A percentile compares a stretch with the other conserved stretches of the same genome.
Evolutionary conservation across 2,113 vertebrate genomes (phyloP).

Genomic region (Cepphus grylle): DNA sequence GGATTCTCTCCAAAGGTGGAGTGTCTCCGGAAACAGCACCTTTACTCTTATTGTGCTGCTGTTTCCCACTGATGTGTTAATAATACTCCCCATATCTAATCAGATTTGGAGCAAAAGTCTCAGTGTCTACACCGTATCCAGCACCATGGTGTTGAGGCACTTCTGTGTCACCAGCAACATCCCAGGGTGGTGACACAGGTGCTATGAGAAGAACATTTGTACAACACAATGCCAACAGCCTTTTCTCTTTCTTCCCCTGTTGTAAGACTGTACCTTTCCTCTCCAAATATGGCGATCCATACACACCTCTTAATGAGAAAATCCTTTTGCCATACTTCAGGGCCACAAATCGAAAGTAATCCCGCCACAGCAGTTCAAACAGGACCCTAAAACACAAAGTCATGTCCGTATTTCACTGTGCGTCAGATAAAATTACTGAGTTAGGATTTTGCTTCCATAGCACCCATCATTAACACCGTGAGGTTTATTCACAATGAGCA

Average conservation of each 20-base stretch:
- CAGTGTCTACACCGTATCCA: neutral
- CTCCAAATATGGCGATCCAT: neutral
- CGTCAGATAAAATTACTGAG: neutral
- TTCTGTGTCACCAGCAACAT: neutral
- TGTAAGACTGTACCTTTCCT: neutral
- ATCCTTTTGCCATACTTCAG: constrained; percentile 78
- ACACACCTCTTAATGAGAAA: constrained; percentile 76
- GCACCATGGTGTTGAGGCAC: neutral
- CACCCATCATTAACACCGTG: fast-evolving
- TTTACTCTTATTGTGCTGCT: neutral
- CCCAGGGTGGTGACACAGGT: neutral
- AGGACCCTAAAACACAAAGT: constrained; percentile 75
- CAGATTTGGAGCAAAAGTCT: neutral
- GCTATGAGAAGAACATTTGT: neutral
- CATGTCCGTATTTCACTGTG: neutral
- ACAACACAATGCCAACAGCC: neutral
- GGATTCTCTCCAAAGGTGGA: neutral
- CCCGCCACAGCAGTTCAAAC: constrained; percentile 85
- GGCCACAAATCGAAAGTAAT: constrained; percentile 83
- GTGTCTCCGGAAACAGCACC: neutral
- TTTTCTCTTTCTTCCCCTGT: neutral
- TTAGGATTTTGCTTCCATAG: neutral
- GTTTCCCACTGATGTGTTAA: neutral
- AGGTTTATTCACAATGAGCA: fast-evolving
- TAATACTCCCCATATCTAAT: fast-evolving